Percentiles rank a stretch among this genome's conserved stretches.
These are phyloP conservation scores for Acleris sparsana DNA, from an alignment of 2,888 invertebrate genomes.

Conservation along the genomic window DNA sequence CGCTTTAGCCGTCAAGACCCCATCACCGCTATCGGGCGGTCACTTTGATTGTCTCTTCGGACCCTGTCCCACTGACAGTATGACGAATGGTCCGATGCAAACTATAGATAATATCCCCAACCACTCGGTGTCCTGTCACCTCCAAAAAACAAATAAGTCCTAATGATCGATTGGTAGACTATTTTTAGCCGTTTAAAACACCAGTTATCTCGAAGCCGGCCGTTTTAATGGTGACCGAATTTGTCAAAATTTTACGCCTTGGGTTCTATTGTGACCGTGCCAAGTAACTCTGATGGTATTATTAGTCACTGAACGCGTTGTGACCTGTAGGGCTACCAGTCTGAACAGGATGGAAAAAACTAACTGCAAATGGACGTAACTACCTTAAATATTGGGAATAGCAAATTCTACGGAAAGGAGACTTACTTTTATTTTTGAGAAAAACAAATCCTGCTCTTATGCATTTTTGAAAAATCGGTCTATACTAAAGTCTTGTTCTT, in stretches of 20 bases:
- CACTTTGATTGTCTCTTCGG: slow-evolving; percentile 76
- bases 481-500: too few relatives aligned
- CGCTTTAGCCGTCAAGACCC: slow-evolving; percentile 41
- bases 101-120: slow-evolving; percentile 66
- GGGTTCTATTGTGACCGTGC: slow-evolving; percentile 50
- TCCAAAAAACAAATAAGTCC: slow-evolving; percentile 81
- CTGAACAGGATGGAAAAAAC: too few relatives aligned
- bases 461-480: too few relatives aligned
- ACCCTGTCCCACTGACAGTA: slow-evolving; percentile 77
- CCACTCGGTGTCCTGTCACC: slow-evolving; percentile 73
- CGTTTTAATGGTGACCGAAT: slow-evolving; percentile 56
- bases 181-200: slow-evolving; percentile 75
- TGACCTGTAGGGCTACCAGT: neutral
- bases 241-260: slow-evolving; percentile 48
- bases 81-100: slow-evolving; percentile 79
- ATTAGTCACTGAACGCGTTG: slow-evolving; percentile 34
- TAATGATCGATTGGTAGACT: slow-evolving; percentile 79
- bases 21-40: slow-evolving; percentile 75
- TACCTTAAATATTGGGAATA: too few relatives aligned
- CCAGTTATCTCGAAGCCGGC: slow-evolving; percentile 67
- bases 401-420: too few relatives aligned
- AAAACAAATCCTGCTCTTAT: too few relatives aligned
- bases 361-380: too few relatives aligned
- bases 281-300: slow-evolving; percentile 42
- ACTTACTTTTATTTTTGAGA: too few relatives aligned